Evolutionary conservation across 2,888 invertebrate genomes (phyloP), one percentile per base, ranked within the genome.

Genomic region (Nowickia ferox): DNA sequence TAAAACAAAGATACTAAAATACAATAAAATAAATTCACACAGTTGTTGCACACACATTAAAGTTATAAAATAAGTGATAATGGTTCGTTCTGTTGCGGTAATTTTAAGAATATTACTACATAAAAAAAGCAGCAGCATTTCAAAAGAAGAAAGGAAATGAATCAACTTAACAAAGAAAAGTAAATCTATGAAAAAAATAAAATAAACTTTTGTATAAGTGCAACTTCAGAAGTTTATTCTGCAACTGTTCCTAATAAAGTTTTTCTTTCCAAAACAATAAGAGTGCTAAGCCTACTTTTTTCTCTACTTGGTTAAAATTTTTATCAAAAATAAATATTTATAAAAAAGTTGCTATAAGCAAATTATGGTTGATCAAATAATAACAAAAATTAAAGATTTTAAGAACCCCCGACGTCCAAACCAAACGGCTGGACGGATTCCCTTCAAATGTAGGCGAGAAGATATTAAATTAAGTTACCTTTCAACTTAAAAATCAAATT

Each of bases 151-250:
- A 74, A 53, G 76, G 71, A 83, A 82, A 63, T 76, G 69, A 82
- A 69, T 5, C 46, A 76, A 63, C 38, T 69, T 65, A 19, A 48
- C 8, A n/a, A 30, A 30, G 30, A 30, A 68, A 69, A 69, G 48
- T 19, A 57, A 19, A 55, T 51, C 30, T 63, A 22, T 63, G 48
- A 22, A n/a, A 30, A 65, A 57, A 61, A 22, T 38, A 19, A 30
- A 30, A 6, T 30, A 30, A 30, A 30, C 0, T 30, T 30, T 30
- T 59, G 11, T 40, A 11, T 13, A 38, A 77, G 30, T 61, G 77
- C 48, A 51, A 65, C 63, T 76, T 15, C 51, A 77, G 71, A 65
- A 65, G 65, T 76, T 82, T 76, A 55, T 65, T 77, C 63, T 82
- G 17, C 42, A 76, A 30, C 61, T 57, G 46, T 71, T 82, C 42